Base-by-base conservation (phyloP, 1,140 invertebrate species). In the Panagrolaimus sp. region DNA sequence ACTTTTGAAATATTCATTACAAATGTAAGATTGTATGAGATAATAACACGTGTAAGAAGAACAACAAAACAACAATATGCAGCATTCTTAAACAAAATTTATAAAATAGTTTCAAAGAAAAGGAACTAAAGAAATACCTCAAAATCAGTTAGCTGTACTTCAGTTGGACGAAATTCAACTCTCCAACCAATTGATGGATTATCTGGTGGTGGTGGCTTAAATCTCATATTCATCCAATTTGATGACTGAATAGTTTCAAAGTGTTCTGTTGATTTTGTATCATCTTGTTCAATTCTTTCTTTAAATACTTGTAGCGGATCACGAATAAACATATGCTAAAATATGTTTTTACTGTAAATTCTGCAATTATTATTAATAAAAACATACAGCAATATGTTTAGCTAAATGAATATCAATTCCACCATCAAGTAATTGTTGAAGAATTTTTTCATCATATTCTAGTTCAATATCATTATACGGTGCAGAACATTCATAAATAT, bases 151-250 rank as follows among this genome's bases (percentile, higher is more conserved):
- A 98, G 88, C 86, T 99, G 96, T 13, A 83, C 83, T 87, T 99
- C 96, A 84, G 94, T 98, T 44, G 96, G 95, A 53, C 96, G 88
- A 86, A 99, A 99, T 86, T 99, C 96, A 1, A 99, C 96, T 72
- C 96, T 87, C 96, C 96, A 99, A 16, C 96, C 88, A 11, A 92
- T 95, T 82, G 94, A 90, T 1, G 91, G 90, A 23, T 76, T 64
- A 72, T 82, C 79, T 8, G 92, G 92, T 13, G 86, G 85, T 67
- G 96, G 96, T 53, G 94, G 93, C 85, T 77, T 77, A 44, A 99
- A 98, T 16, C 96, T 87, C 96, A 99, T 97, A 9, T 95, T 97
- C 87, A 99, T 96, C 96, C 96, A 99, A 86, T 99, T 99, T 7
- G 96, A 99, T 0, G 95, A 98, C 84, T 99, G 96, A 77, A 99